Conservation (phyloP, 2,113 vertebrate species). For the Neodon shergylaensis region DNA sequence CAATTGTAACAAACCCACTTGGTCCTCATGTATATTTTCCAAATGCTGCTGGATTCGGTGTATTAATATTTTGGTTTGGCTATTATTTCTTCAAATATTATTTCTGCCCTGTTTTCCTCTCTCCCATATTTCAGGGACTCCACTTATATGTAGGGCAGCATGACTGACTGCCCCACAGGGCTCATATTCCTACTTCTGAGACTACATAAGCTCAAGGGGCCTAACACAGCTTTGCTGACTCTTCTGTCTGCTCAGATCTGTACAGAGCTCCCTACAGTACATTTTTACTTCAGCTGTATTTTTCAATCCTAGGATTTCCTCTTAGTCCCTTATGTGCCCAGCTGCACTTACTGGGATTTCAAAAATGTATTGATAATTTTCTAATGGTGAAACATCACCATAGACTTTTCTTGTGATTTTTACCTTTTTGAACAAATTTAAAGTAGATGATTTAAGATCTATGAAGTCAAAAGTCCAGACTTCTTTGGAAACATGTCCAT, state of each 20-base stretch:
- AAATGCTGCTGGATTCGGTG: background rate
- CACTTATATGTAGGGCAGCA: background rate
- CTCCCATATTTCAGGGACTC: background rate
- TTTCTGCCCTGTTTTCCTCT: background rate
- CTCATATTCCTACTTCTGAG: background rate
- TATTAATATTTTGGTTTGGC: background rate
- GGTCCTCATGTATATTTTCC: background rate
- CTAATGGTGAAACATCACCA: background rate
- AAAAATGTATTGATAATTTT: background rate
- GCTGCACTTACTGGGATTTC: background rate
- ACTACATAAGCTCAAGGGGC: background rate
- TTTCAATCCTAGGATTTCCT: conserved; percentile 30
- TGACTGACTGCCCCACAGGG: background rate
- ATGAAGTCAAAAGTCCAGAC: conserved; percentile 14
- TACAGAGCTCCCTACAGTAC: background rate
- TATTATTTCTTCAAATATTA: conserved; percentile 36
- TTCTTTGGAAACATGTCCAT: background rate
- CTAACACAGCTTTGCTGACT: background rate
- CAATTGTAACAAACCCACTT: background rate
- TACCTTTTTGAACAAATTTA: background rate
- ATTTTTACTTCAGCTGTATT: background rate
- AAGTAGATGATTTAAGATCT: background rate
- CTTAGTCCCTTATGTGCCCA: conserved; percentile 3
- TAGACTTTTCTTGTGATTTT: background rate
- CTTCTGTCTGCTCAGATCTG: conserved; percentile 13